Base-by-base conservation (phyloP, 1,140 invertebrate species). In the Megalonaias nervosa region DNA sequence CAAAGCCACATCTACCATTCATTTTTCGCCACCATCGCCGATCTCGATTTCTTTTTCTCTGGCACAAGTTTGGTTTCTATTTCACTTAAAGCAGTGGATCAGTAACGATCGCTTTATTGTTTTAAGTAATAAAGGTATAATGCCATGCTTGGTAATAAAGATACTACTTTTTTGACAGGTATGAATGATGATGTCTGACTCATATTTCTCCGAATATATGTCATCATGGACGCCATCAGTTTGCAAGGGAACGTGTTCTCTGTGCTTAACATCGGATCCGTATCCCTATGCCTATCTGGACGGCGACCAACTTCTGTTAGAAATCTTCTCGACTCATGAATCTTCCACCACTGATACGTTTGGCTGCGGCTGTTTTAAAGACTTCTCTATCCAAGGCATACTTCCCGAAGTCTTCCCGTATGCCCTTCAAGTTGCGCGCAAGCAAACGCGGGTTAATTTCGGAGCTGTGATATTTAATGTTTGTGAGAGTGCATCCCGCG, bases 381-480 rank as follows among this genome's bases (percentile, higher is more conserved):
- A 81, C 19, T 75, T 66, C 13, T 57, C 57, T 13, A 78, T 68
- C 67, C 86, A 87, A 61, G 77, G 82, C 1, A 65, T 89, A 16
- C 75, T 75, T 0, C 72, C 82, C 14, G 86, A 89, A 74, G 82
- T 84, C 1, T 88, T 89, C 67, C 70, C 87, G 1, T 75, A 84
- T 57, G 79, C 83, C 15, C 79, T 89, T 0, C 31, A 86, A 56
- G 70, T 84, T 14, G n/a, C 82, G 9, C 66, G 74, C 6, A 61
- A 72, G 1, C 59, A 31, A 14, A 85, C 86, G 0, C 74, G 76
- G 12, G 77, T 87, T 1, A 79, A 82, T 4, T 85, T 88, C 68
- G 87, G 88, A 16, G 88, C 84, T 2, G 69, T 89, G 16, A 81
- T 81, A 9, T 83, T 87, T 60, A 87, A 89, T 70, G 87, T 86